phyloP scores from a whole-genome alignment of 2,888 invertebrate genomes.

The Thelaira solivaga region DNA sequence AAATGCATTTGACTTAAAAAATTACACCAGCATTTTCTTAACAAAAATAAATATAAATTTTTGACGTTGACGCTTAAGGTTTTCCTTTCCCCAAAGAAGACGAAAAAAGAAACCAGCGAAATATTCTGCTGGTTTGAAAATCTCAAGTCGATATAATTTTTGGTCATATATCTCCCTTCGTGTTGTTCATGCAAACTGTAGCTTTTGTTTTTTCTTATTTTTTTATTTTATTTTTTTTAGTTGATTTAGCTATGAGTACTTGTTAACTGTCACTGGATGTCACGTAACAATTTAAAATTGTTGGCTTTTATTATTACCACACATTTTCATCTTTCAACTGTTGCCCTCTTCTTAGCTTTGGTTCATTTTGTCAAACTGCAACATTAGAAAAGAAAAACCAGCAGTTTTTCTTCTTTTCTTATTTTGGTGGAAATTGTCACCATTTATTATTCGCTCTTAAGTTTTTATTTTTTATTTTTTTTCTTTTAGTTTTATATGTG shows the following conservation, averaged over 20 bases:
- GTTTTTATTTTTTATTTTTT: constrained; percentile 3
- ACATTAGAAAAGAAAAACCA: constrained; percentile 44
- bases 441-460: constrained; percentile 56
- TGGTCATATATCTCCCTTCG: constrained; percentile 28
- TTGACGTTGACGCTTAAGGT: background rate
- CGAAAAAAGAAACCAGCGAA: constrained; percentile 8
- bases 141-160: constrained; percentile 24
- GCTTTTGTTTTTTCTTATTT: constrained; percentile 1
- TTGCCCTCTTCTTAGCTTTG: constrained; percentile 22
- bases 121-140: constrained; percentile 49
- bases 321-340: constrained; percentile 62
- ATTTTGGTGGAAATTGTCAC: constrained; percentile 53
- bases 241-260: constrained; percentile 59
- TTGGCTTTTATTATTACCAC: constrained; percentile 58
- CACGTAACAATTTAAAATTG: constrained; percentile 61
- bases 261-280: constrained; percentile 62
- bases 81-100: no score
- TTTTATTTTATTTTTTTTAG: constrained; percentile 35
- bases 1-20: no score
- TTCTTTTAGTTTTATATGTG: constrained; percentile 37
- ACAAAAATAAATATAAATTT: background rate
- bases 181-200: constrained; percentile 7
- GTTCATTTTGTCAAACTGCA: constrained; percentile 1
- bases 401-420: constrained; percentile 55
- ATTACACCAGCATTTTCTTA: constrained; percentile 20